phyloP scores from a whole-genome alignment of 2,113 vertebrate species.

The Pao palembangensis region DNA sequence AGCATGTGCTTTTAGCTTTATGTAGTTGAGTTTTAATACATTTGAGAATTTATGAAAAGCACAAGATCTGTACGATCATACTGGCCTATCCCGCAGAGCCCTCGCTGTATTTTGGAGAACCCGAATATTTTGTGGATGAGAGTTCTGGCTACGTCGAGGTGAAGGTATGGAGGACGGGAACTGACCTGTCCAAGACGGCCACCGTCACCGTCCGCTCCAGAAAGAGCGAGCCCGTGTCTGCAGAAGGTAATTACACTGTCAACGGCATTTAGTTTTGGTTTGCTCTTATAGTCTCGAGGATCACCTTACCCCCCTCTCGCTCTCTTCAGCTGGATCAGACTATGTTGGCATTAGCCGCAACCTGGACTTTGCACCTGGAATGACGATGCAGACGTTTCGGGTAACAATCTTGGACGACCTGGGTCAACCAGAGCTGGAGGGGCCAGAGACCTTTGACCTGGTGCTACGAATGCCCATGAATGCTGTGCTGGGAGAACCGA shows the following conservation, averaged over 20 bases:
- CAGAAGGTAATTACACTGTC: conserved; percentile 73
- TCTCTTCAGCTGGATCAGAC: conserved; percentile 80
- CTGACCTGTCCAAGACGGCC: conserved; percentile 80
- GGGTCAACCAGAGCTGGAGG: conserved; percentile 80
- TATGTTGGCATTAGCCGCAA: conserved; percentile 82
- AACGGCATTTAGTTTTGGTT: not conserved
- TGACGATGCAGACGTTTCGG: conserved; percentile 78
- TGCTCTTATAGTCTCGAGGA: not conserved
- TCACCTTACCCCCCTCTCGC: not conserved
- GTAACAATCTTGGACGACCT: conserved; percentile 83
- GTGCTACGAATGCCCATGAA: conserved; percentile 80
- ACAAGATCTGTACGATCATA: not conserved
- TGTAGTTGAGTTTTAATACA: not conserved
- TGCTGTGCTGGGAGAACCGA: conserved; percentile 80
- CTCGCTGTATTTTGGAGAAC: conserved; percentile 77
- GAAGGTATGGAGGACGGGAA: conserved; percentile 80
- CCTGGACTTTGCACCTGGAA: conserved; percentile 81
- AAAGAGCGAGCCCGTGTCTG: conserved; percentile 78
- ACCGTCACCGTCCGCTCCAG: conserved; percentile 78
- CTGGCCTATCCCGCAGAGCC: conserved; percentile 69
- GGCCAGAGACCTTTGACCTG: conserved; percentile 80
- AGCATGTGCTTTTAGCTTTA: not conserved
- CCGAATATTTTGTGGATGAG: conserved; percentile 76
- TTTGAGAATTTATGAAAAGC: not conserved
- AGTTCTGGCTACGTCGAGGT: conserved; percentile 80